Percentiles rank a stretch among this genome's conserved stretches.
phyloP scores from a whole-genome alignment of 1,140 invertebrate genomes.

The Drosophila trapezifrons region DNA sequence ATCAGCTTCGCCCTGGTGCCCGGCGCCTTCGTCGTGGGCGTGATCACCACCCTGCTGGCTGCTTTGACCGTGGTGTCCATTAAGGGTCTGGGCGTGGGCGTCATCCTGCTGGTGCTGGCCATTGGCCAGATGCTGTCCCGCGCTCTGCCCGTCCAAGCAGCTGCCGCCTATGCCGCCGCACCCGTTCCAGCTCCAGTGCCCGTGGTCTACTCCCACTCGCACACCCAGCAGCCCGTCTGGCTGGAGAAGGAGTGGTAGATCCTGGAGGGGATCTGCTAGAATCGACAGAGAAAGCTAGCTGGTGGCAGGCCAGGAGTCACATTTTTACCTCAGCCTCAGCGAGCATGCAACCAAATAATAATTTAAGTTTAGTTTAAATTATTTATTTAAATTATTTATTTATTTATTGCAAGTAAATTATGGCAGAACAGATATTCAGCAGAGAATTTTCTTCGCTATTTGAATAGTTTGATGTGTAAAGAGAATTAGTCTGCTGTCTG shows the following conservation, averaged over 20 bases:
- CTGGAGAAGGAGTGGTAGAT: slow-evolving; percentile 81
- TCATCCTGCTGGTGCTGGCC: slow-evolving; percentile 80
- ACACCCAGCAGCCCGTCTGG: slow-evolving; percentile 82
- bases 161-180: slow-evolving; percentile 66
- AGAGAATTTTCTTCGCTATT: slow-evolving; percentile 16
- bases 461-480: not conserved
- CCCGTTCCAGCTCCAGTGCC: slow-evolving; percentile 73
- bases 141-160: slow-evolving; percentile 76
- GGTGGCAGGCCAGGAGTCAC: slow-evolving; percentile 56
- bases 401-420: slow-evolving; percentile 50
- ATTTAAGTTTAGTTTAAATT: slow-evolving; percentile 81
- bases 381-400: slow-evolving; percentile 74
- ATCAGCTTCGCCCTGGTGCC: slow-evolving; percentile 87
- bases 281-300: slow-evolving; percentile 38
- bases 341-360: slow-evolving; percentile 82
- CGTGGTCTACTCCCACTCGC: slow-evolving; percentile 80
- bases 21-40: slow-evolving; percentile 86
- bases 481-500: slow-evolving; percentile 27
- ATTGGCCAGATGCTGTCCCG: slow-evolving; percentile 83
- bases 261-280: not conserved
- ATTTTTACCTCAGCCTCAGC: slow-evolving; percentile 64
- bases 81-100: slow-evolving; percentile 87
- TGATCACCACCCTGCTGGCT: slow-evolving; percentile 86
- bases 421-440: slow-evolving; percentile 18
- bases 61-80: slow-evolving; percentile 87